A percentile compares a stretch with the other conserved stretches of the same genome.
phyloP scores from a whole-genome alignment of 2,113 vertebrate species.

The Calyptomena viridis region DNA sequence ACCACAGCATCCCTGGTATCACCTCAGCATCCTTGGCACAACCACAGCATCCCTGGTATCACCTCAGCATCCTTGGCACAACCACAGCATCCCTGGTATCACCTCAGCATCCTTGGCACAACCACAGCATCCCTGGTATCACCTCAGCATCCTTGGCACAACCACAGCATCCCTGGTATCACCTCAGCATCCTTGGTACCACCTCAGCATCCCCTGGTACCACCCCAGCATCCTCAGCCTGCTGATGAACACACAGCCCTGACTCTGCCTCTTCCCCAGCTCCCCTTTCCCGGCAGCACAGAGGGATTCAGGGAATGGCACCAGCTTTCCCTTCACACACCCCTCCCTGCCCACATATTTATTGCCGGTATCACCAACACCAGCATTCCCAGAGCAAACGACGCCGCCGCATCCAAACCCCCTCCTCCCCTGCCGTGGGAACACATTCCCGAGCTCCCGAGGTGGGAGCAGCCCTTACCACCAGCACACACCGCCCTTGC shows the following conservation, averaged over 20 bases:
- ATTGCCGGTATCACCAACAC: accelerated
- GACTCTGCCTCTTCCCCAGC: neutral
- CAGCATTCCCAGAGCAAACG: neutral
- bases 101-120: accelerated
- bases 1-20: accelerated
- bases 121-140: neutral
- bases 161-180: accelerated
- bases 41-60: accelerated
- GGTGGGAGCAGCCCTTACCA: neutral
- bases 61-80: accelerated
- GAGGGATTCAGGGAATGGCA: neutral
- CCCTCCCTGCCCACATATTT: accelerated
- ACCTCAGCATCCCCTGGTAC: accelerated
- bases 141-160: accelerated
- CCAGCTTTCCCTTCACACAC: neutral
- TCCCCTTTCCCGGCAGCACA: neutral
- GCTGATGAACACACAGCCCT: neutral
- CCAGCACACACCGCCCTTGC: neutral
- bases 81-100: neutral
- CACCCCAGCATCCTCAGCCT: neutral
- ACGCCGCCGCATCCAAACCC: accelerated
- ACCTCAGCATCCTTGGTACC: accelerated
- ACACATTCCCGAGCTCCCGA: neutral
- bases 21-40: accelerated
- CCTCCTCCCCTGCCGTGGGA: neutral